Percentiles rank a stretch among this genome's conserved stretches.
Evolutionary conservation across 2,888 invertebrate species (phyloP).

Genomic region (Aricia artaxerxes): DNA sequence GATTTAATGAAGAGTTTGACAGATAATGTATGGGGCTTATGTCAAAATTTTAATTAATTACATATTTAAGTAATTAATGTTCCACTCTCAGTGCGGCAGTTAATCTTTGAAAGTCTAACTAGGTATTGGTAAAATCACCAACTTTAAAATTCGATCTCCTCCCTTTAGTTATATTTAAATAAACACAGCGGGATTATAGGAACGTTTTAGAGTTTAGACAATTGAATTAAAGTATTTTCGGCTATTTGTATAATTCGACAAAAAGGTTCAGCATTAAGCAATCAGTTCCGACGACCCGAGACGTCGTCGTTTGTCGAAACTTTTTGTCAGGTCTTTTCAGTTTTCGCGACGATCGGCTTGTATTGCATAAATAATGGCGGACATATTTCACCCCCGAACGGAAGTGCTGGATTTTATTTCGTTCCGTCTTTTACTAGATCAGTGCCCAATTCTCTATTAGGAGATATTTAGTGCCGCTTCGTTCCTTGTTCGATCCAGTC

Average conservation of each 20-base stretch:
- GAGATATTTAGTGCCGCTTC: neutral
- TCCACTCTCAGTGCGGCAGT: too few relatives aligned
- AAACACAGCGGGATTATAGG: neutral
- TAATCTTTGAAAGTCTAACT: too few relatives aligned
- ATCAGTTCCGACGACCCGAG: neutral
- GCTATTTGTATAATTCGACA: conserved; percentile 24
- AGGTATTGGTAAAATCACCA: too few relatives aligned
- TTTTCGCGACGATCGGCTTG: conserved; percentile 19
- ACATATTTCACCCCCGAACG: neutral
- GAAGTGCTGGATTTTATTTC: conserved; percentile 1
- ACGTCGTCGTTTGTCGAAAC: conserved; percentile 16
- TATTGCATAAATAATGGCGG: conserved; percentile 19
- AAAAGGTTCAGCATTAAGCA: conserved; percentile 19
- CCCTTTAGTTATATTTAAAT: neutral
- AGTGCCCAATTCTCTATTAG: neutral
- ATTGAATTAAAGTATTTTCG: conserved; percentile 2
- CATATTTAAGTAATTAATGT: too few relatives aligned
- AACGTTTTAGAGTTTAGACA: neutral
- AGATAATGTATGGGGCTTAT: too few relatives aligned
- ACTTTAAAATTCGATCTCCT: too few relatives aligned
- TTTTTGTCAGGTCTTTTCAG: conserved; percentile 14
- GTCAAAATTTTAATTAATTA: too few relatives aligned
- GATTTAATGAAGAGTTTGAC: too few relatives aligned
- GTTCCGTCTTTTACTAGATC: neutral
- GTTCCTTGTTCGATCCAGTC: too few relatives aligned